Conservation (phyloP, 2,113 vertebrate genomes). For the Neolamprologus toae region DNA sequence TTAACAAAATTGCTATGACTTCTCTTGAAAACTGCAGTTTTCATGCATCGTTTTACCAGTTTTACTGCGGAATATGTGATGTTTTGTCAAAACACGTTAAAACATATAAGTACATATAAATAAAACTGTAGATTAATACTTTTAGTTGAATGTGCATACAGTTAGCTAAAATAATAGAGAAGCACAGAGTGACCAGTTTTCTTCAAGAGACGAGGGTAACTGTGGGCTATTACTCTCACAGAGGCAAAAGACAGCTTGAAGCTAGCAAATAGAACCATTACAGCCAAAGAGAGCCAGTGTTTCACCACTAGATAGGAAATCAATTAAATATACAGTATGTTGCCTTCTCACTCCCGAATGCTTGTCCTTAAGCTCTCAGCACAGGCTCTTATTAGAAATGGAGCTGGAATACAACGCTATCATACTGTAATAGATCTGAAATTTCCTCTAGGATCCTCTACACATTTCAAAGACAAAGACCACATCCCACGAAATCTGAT, state of each 20-base stretch:
- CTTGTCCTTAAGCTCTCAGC: not conserved
- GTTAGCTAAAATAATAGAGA: not conserved
- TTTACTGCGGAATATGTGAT: not conserved
- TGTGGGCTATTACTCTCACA: constrained; percentile 21
- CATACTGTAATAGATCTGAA: not conserved
- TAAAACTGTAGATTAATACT: not conserved
- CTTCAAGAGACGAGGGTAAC: constrained; percentile 9
- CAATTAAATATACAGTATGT: constrained; percentile 29
- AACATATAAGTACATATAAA: not conserved
- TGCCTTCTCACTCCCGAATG: not conserved
- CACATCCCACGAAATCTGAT: not conserved
- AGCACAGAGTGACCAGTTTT: not conserved
- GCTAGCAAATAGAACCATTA: constrained; percentile 26
- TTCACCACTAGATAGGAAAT: constrained; percentile 46
- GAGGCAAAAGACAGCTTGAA: not conserved
- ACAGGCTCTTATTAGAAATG: not conserved
- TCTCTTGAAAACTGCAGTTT: not conserved
- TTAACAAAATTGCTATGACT: not conserved
- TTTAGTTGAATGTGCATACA: accelerated
- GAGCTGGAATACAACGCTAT: not conserved
- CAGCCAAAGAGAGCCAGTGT: not conserved
- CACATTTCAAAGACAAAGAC: not conserved
- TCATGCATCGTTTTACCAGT: not conserved
- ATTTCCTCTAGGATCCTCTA: not conserved
- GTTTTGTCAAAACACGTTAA: not conserved